Base-by-base conservation (phyloP, 2,113 vertebrate genomes). In the Brachypodius melanocephalos region DNA sequence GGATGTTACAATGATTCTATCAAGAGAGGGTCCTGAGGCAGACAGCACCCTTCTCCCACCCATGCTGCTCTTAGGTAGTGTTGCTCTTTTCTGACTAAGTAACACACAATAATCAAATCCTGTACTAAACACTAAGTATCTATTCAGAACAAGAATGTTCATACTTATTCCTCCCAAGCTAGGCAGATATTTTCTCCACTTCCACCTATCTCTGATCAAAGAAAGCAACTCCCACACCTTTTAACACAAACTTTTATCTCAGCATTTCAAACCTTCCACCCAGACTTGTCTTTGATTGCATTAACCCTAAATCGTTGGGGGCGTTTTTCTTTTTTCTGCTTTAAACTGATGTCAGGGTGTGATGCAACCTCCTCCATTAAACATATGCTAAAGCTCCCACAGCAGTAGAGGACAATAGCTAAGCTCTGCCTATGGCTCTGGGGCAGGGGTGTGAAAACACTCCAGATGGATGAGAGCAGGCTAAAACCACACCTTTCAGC, bases 401-500 rank as follows among this genome's bases (percentile, higher is more conserved):
- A 67, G 59, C 67, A 82, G 10, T 0, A 17, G 29, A 91, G 63
- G 31, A 80, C 81, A 93, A 77, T 29, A 71, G 81, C 48, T 55
- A 2, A 4, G 34, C 59, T 94, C 43, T 91, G 89, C 93, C 81
- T 58, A 26, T 12, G 59, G 81, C 78, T 79, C 38, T 17, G 3
- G 65, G 73, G 68, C 83, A 85, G 19, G 21, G 29, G 34, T 6
- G 1, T 51, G 68, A 31, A 42, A 86, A 73, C 24, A 19, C 46
- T 40, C 5, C 46, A 55, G 18, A 32, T 62, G 14, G 20, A 21
- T 31, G 69, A 78, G 9, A 61, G 46, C 22, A 57, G 16, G 3
- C 3, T 63, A 16, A 25, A 54, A 51, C 92, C 96, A 18, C 97
- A 99, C 99, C 99, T 98, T 3, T 98, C 98, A 25, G 98, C 98